Evolutionary conservation across 1,140 invertebrate genomes (phyloP).

Genomic region (Asbolus verrucosus): DNA sequence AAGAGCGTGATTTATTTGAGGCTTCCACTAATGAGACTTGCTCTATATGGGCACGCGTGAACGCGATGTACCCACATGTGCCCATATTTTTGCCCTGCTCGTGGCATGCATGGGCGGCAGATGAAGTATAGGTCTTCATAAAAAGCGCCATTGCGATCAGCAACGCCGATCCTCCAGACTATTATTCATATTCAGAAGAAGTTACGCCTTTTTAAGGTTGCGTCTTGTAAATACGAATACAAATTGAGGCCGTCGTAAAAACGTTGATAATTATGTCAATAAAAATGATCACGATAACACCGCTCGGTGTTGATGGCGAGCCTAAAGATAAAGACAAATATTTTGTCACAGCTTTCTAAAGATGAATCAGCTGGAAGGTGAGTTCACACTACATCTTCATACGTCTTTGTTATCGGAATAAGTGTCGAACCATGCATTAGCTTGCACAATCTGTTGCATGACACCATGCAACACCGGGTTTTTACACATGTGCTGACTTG

Average conservation of each 20-base stretch:
- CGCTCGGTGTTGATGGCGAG: constrained; percentile 1
- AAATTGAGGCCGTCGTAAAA: neutral
- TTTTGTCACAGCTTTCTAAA: constrained; percentile 13
- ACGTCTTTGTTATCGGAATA: too few relatives aligned
- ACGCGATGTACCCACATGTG: constrained; percentile 1
- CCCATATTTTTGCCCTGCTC: constrained; percentile 2
- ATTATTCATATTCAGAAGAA: too few relatives aligned
- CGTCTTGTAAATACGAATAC: too few relatives aligned
- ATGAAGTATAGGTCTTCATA: constrained; percentile 4
- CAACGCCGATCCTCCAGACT: too few relatives aligned
- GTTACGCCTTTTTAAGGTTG: too few relatives aligned
- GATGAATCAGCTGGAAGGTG: neutral
- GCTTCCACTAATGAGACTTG: constrained; percentile 34
- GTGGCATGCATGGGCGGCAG: constrained; percentile 1
- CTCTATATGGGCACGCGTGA: constrained; percentile 29
- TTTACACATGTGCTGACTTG: neutral
- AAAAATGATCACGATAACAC: too few relatives aligned
- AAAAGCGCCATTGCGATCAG: too few relatives aligned
- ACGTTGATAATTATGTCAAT: too few relatives aligned
- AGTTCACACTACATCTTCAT: too few relatives aligned
- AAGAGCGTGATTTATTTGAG: constrained; percentile 30
- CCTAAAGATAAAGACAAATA: neutral
- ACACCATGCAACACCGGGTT: too few relatives aligned
- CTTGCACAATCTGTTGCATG: too few relatives aligned
- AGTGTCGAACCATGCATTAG: too few relatives aligned